Percentiles rank a stretch among this genome's conserved stretches.
Evolutionary conservation across 1,140 invertebrate genomes (phyloP).

Genomic region (Bombus soroeensis): DNA sequence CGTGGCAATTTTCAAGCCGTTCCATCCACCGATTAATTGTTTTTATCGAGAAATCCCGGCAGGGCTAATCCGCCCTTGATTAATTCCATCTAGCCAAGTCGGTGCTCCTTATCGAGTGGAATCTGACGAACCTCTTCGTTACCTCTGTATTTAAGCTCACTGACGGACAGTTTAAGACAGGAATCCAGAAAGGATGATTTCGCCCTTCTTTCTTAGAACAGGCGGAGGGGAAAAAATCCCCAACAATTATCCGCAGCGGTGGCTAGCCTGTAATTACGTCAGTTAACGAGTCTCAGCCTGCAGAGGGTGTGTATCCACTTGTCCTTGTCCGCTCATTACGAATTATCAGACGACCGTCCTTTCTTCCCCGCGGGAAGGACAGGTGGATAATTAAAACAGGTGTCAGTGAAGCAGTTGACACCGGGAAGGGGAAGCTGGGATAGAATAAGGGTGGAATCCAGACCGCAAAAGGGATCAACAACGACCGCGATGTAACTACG

Average conservation of each 20-base stretch:
- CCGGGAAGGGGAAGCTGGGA: not conserved
- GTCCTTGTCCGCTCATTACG: slow-evolving; percentile 38
- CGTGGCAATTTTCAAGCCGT: slow-evolving; percentile 55
- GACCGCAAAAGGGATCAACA: slow-evolving; percentile 30
- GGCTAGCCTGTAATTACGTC: slow-evolving; percentile 56
- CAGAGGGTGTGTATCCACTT: slow-evolving; percentile 23
- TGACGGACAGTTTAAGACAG: not conserved
- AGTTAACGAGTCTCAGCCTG: slow-evolving; percentile 41
- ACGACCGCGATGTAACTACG: not conserved
- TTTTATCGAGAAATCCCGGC: slow-evolving; percentile 59
- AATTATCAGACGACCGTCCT: slow-evolving; percentile 48
- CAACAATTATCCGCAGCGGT: slow-evolving; percentile 53
- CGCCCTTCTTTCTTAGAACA: not conserved
- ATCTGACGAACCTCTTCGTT: slow-evolving; percentile 48
- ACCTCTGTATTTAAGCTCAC: not conserved
- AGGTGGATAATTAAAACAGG: slow-evolving; percentile 73
- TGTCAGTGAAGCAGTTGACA: slow-evolving; percentile 41
- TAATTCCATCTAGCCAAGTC: slow-evolving; percentile 50
- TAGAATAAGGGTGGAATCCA: not conserved
- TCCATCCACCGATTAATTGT: slow-evolving; percentile 64
- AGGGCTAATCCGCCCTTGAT: slow-evolving; percentile 62
- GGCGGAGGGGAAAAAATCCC: slow-evolving; percentile 23
- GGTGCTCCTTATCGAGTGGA: slow-evolving; percentile 56
- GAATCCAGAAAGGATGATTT: not conserved
- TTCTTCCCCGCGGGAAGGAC: slow-evolving; percentile 36